phyloP scores from a whole-genome alignment of 2,888 invertebrate species.

The Julus scandinavius region DNA sequence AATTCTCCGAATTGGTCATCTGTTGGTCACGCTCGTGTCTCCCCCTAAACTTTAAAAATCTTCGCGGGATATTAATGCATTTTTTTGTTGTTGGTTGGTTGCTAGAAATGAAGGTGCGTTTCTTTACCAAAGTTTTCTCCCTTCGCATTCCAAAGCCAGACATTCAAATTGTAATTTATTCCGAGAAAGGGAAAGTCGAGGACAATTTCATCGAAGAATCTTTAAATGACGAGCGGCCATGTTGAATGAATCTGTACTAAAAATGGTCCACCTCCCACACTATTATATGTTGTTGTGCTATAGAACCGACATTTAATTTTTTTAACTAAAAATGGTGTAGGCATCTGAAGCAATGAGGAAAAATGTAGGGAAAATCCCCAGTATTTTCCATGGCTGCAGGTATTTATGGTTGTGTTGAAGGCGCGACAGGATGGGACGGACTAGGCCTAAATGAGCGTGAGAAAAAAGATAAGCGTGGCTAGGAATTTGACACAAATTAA shows the following conservation, averaged over 20 bases:
- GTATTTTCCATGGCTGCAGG: background rate
- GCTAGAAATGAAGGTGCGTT: background rate
- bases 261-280: too few relatives aligned
- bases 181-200: conserved; percentile 5
- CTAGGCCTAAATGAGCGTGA: background rate
- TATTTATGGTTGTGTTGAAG: background rate
- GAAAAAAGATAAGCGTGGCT: conserved; percentile 6
- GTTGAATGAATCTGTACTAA: background rate
- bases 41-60: background rate
- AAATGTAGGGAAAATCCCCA: background rate
- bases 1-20: conserved; percentile 27
- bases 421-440: conserved; percentile 23
- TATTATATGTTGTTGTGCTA: too few relatives aligned
- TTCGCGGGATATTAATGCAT: background rate
- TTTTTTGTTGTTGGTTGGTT: background rate
- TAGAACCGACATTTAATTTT: background rate
- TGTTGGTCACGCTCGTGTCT: background rate
- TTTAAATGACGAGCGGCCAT: background rate
- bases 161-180: background rate
- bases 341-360: too few relatives aligned
- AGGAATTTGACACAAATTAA: background rate
- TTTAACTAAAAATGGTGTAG: too few relatives aligned
- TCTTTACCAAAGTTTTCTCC: background rate
- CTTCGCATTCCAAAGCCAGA: background rate
- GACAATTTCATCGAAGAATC: background rate